Evolutionary conservation across 2,113 vertebrate genomes (phyloP).

Genomic region (Neogobius melanostomus): DNA sequence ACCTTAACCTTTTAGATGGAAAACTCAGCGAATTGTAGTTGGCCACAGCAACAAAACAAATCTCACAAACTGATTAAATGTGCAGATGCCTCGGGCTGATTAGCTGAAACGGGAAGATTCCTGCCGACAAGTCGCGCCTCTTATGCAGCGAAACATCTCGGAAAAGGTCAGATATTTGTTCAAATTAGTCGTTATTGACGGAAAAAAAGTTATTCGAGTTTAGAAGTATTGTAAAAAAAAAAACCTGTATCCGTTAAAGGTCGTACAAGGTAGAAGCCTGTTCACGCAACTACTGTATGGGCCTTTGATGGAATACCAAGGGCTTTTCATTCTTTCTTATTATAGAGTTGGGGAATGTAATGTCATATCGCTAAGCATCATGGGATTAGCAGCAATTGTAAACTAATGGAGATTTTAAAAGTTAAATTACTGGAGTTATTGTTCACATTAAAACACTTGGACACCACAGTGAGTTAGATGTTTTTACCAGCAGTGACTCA

Average conservation of each 20-base stretch:
- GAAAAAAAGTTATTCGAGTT: neutral
- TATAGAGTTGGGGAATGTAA: no score
- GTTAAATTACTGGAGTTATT: no score
- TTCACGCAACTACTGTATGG: no score
- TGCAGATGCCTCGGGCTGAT: neutral
- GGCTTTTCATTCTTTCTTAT: no score
- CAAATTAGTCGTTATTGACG: slow-evolving; percentile 1
- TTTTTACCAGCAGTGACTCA: no score
- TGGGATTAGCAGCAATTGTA: no score
- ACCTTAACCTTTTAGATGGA: neutral
- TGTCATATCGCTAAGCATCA: no score
- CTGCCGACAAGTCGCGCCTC: neutral
- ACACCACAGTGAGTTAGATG: no score
- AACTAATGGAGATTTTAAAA: no score
- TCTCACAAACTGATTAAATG: neutral
- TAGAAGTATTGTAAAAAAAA: neutral
- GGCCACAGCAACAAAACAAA: neutral
- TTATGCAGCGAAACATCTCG: neutral
- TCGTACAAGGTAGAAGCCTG: no score
- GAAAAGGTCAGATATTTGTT: slow-evolving; percentile 2
- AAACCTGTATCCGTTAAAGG: neutral
- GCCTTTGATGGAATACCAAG: no score
- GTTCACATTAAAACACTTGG: no score
- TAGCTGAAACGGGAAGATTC: neutral
- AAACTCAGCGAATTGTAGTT: neutral